Conservation (phyloP, 2,113 vertebrate species). For the Romanogobio albipinnatus region DNA sequence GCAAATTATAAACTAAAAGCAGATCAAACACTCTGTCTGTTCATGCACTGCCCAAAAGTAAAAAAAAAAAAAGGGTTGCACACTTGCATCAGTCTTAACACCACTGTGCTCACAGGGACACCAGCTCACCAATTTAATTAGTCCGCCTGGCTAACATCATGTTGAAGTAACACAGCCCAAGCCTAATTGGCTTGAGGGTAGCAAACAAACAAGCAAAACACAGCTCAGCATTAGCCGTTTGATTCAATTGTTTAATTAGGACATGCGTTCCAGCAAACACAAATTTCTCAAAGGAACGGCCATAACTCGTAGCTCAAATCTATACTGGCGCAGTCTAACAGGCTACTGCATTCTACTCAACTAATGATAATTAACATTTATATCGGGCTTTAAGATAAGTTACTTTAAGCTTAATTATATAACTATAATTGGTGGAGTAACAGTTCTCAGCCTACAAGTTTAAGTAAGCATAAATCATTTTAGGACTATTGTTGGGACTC, state of each 20-base stretch:
- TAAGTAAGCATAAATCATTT: neutral
- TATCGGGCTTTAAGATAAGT: neutral
- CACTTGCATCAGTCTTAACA: conserved; percentile 24
- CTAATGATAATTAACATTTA: neutral
- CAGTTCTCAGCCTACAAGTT: neutral
- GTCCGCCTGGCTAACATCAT: conserved; percentile 43
- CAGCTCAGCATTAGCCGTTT: conserved; percentile 39
- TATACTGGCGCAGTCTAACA: neutral
- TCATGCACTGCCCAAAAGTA: neutral
- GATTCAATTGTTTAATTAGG: conserved; percentile 48
- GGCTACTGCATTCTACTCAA: neutral
- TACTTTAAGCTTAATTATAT: neutral
- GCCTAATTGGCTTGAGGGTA: conserved; percentile 37
- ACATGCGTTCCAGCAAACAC: conserved; percentile 12
- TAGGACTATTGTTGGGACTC: neutral
- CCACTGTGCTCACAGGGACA: conserved; percentile 17
- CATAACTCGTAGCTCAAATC: conserved; percentile 32
- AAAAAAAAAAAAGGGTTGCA: neutral
- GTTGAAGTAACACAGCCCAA: conserved; percentile 43
- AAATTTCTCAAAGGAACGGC: conserved; percentile 31
- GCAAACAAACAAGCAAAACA: conserved; percentile 32
- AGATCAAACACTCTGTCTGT: neutral
- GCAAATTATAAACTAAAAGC: neutral
- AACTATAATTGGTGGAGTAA: no score
- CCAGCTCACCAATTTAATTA: conserved; percentile 41